Conservation (phyloP, 2,888 invertebrate genomes). For the Dasypogon diadema region DNA sequence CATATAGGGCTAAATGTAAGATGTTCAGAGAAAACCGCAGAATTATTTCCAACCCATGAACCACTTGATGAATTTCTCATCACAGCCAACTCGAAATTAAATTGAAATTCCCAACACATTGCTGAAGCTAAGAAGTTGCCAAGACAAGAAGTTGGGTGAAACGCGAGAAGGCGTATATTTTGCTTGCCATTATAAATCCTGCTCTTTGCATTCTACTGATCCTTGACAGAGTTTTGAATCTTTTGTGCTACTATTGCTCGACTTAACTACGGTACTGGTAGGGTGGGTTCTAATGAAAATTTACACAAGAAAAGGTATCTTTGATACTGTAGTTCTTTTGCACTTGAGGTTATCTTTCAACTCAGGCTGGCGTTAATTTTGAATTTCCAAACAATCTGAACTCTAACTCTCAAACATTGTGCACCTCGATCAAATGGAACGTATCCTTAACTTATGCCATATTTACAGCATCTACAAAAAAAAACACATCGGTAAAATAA, state of each 20-base stretch:
- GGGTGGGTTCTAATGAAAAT: constrained; percentile 11
- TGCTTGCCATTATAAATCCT: constrained; percentile 10
- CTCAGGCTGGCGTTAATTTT: too few relatives aligned
- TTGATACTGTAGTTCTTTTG: too few relatives aligned
- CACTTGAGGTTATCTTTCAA: too few relatives aligned
- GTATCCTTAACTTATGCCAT: too few relatives aligned
- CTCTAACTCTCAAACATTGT: too few relatives aligned
- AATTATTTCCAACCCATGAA: constrained; percentile 51
- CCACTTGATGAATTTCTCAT: constrained; percentile 49
- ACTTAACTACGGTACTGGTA: neutral
- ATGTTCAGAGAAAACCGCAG: constrained; percentile 31
- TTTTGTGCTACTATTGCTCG: neutral
- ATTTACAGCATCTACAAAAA: too few relatives aligned
- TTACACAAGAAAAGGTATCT: constrained; percentile 5
- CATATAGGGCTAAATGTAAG: neutral
- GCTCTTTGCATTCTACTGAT: constrained; percentile 2
- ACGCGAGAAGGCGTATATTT: neutral
- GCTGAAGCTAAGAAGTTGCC: neutral
- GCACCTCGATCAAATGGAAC: too few relatives aligned
- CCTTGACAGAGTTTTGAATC: constrained; percentile 11
- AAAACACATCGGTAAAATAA: too few relatives aligned
- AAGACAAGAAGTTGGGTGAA: constrained; percentile 3
- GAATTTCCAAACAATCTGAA: too few relatives aligned
- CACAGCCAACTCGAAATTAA: constrained; percentile 46
- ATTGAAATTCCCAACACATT: constrained; percentile 38